phyloP scores from a whole-genome alignment of 2,888 invertebrate genomes.

The Orthosia incerta region DNA sequence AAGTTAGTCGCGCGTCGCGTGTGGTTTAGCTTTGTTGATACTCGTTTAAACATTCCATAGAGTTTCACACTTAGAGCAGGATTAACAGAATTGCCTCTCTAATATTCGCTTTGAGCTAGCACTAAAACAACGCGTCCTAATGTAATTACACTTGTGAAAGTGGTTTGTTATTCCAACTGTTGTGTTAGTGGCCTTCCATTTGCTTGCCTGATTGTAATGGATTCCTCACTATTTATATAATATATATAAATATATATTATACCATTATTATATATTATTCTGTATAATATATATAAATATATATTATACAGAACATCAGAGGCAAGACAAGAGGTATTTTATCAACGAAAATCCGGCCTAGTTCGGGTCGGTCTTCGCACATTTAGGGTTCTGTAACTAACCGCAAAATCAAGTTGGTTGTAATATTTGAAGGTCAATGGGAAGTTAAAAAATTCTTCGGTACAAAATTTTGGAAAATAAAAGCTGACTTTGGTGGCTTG shows the following conservation, averaged over 20 bases:
- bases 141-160: slow-evolving; percentile 30
- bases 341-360: too few species aligned
- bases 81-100: slow-evolving; percentile 31
- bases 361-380: too few species aligned
- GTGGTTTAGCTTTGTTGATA: background rate
- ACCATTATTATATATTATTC: too few species aligned
- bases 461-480: too few species aligned
- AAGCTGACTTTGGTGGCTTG: too few species aligned
- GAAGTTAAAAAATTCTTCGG: too few species aligned
- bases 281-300: too few species aligned
- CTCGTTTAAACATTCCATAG: slow-evolving; percentile 15
- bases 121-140: slow-evolving; percentile 33
- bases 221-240: slow-evolving; percentile 20
- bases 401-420: too few species aligned
- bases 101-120: slow-evolving; percentile 38
- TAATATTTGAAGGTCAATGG: too few species aligned
- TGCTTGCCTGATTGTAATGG: slow-evolving; percentile 38
- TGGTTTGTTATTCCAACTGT: slow-evolving; percentile 29
- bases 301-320: background rate
- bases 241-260: too few species aligned
- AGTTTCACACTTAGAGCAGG: slow-evolving; percentile 15
- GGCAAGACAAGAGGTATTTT: too few species aligned
- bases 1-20: background rate
- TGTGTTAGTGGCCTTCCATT: slow-evolving; percentile 17
- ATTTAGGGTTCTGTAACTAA: too few species aligned